These are phyloP conservation scores for Hemiscyllium ocellatum DNA, from an alignment of 2,113 vertebrate species.

Conservation along the genomic window DNA sequence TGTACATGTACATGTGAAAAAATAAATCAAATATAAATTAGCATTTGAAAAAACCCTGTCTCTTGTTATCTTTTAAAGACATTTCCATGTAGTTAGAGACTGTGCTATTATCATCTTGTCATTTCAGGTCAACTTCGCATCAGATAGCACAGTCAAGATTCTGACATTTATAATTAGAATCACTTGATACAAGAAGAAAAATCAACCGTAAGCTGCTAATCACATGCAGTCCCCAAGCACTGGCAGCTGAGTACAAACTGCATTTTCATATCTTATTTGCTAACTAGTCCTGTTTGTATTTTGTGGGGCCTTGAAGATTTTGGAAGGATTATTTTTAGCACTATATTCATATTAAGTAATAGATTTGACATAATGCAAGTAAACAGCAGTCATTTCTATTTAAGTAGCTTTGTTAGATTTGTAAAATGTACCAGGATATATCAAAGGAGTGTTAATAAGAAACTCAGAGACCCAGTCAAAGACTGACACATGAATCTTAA, in stretches of 20 bases:
- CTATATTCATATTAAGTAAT: background rate
- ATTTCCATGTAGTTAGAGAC: background rate
- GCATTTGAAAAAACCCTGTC: background rate
- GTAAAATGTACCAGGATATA: background rate
- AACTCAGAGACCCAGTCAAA: background rate
- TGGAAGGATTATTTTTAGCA: background rate
- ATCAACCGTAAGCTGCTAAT: background rate
- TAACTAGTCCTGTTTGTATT: background rate
- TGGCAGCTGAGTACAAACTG: background rate
- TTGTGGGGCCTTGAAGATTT: background rate
- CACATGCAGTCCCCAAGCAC: background rate
- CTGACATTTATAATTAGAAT: conserved; percentile 1
- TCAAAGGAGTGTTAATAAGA: background rate
- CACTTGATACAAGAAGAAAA: background rate
- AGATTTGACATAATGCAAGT: background rate
- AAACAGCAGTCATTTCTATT: background rate
- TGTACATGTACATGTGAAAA: too few species aligned
- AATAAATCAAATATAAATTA: too few species aligned
- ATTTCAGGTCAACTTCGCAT: conserved; percentile 9
- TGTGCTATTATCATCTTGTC: background rate
- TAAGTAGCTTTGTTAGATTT: background rate
- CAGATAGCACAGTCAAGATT: background rate
- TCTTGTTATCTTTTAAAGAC: background rate
- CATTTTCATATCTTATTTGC: background rate
- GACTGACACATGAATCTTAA: background rate